Conservation (phyloP, 2,888 invertebrate species). For the Eupsilia transversa region DNA sequence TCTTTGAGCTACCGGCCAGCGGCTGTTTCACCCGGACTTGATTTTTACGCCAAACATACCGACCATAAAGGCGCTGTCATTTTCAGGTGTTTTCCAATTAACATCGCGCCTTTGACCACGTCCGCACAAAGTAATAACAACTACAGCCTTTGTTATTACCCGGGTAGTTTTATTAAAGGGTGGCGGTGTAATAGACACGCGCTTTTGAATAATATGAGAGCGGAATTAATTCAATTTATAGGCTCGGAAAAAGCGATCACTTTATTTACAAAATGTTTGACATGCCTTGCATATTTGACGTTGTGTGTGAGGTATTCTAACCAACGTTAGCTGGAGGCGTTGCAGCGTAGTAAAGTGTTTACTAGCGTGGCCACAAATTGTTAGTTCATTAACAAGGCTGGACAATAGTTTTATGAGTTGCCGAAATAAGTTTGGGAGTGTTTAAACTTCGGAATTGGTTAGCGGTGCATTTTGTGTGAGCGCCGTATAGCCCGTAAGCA, state of each 20-base stretch:
- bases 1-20: conserved; percentile 82
- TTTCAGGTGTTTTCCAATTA: conserved; percentile 90
- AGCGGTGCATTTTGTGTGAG: conserved; percentile 84
- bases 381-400: conserved; percentile 78
- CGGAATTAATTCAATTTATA: conserved; percentile 52
- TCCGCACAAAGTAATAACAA: conserved; percentile 82
- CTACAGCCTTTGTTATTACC: conserved; percentile 83
- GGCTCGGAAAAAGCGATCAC: conserved; percentile 16
- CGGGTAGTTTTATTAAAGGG: conserved; percentile 82
- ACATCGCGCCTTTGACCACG: conserved; percentile 89
- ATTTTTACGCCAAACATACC: conserved; percentile 89
- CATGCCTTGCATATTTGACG: background rate
- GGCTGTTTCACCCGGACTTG: conserved; percentile 80
- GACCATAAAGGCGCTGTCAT: conserved; percentile 89
- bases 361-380: conserved; percentile 41
- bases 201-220: conserved; percentile 67
- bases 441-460: conserved; percentile 88
- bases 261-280: conserved; percentile 28
- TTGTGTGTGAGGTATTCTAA: background rate
- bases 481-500: conserved; percentile 68
- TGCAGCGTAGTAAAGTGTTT: conserved; percentile 27
- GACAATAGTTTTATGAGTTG: conserved; percentile 88
- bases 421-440: conserved; percentile 86
- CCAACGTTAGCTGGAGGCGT: conserved; percentile 10
- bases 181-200: conserved; percentile 78